phyloP scores from a whole-genome alignment of 2,113 vertebrate genomes.

The Terrapene triunguis region DNA sequence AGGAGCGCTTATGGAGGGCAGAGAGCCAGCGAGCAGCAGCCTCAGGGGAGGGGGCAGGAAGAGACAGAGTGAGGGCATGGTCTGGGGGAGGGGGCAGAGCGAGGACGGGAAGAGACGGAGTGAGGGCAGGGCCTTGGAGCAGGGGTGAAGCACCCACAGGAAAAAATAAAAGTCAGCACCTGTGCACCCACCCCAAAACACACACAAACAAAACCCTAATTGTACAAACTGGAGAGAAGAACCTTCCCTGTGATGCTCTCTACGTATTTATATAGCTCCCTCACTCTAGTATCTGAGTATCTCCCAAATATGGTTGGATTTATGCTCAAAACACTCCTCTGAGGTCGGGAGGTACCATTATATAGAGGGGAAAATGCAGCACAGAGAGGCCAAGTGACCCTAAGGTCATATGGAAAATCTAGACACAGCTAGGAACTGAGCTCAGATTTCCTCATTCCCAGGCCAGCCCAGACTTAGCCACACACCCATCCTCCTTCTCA shows the following conservation, averaged over 20 bases:
- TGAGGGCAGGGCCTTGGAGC: no score
- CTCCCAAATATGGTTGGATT: not conserved
- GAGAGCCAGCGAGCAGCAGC: no score
- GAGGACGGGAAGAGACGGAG: no score
- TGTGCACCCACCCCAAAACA: not conserved
- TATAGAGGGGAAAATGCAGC: not conserved
- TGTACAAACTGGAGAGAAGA: not conserved
- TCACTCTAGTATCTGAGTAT: rapidly evolving
- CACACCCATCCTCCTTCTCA: not conserved
- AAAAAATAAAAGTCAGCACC: no score
- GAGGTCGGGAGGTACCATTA: not conserved
- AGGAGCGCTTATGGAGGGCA: no score
- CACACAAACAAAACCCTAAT: not conserved
- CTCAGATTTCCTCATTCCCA: not conserved
- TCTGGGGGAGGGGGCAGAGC: no score
- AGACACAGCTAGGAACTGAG: not conserved
- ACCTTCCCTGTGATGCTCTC: not conserved
- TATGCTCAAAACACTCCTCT: not conserved
- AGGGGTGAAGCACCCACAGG: no score
- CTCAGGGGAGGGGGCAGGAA: no score
- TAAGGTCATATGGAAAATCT: not conserved
- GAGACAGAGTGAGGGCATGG: rapidly evolving
- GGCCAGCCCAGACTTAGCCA: not conserved
- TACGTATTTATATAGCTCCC: not conserved
- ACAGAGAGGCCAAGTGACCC: not conserved